Conservation (phyloP, 1,140 invertebrate genomes). For the Papilio dardanus region DNA sequence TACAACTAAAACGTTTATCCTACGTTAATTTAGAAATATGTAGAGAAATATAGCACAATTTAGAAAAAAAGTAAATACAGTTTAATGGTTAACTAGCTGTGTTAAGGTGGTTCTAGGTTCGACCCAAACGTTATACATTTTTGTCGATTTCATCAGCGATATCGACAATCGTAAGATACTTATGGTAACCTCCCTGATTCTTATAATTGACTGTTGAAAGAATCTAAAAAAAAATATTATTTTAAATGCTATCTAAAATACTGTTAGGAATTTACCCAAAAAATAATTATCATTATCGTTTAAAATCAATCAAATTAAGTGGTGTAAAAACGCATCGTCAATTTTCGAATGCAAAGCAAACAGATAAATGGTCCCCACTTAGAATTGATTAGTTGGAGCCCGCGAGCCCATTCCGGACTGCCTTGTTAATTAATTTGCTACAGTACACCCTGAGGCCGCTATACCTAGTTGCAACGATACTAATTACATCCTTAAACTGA, state of each 20-base stretch:
- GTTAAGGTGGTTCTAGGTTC: too few species aligned
- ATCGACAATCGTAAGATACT: too few species aligned
- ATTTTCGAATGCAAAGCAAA: conserved; percentile 26
- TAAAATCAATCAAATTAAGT: conserved; percentile 33
- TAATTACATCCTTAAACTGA: conserved; percentile 9
- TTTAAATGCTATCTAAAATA: background rate
- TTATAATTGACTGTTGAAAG: too few species aligned
- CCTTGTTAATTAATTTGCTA: conserved; percentile 43
- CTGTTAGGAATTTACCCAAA: conserved; percentile 14
- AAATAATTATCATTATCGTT: conserved; percentile 15
- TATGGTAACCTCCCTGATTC: too few species aligned
- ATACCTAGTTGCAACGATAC: background rate
- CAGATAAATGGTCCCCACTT: conserved; percentile 44
- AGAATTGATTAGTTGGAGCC: conserved; percentile 43
- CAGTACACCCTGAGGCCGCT: conserved; percentile 24
- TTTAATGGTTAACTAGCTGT: too few species aligned
- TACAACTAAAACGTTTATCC: too few species aligned
- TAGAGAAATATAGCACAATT: too few species aligned
- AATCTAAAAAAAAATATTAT: too few species aligned
- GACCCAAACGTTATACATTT: too few species aligned
- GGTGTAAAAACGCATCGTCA: conserved; percentile 31
- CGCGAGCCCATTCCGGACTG: conserved; percentile 41
- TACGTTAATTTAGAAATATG: too few species aligned
- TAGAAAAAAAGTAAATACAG: too few species aligned
- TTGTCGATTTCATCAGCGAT: too few species aligned